A percentile compares a stretch with the other conserved stretches of the same genome.
Evolutionary conservation across 2,888 invertebrate species (phyloP).

Genomic region (Neria commutata): DNA sequence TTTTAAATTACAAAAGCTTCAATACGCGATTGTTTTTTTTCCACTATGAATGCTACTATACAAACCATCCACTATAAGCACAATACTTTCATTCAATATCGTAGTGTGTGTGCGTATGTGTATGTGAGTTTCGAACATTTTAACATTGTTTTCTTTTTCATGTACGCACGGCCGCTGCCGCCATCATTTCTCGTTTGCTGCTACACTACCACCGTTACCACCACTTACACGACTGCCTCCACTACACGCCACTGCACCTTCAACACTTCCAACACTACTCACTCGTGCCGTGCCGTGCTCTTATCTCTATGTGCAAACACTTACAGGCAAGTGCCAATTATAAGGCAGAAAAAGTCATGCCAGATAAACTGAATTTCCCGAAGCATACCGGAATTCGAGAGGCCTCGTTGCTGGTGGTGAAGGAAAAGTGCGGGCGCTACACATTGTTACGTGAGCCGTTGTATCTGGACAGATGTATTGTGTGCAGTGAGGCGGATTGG

Average conservation of each 20-base stretch:
- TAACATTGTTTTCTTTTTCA: conserved; percentile 18
- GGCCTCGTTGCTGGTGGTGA: conserved; percentile 84
- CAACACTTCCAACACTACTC: background rate
- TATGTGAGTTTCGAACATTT: conserved; percentile 17
- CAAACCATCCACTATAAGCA: conserved; percentile 45
- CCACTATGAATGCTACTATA: conserved; percentile 3
- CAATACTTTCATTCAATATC: conserved; percentile 17
- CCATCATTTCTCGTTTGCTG: conserved; percentile 27
- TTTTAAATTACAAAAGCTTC: conserved; percentile 40
- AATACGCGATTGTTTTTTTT: conserved; percentile 42
- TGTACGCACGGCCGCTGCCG: conserved; percentile 39
- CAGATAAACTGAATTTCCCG: conserved; percentile 72
- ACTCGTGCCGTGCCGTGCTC: background rate
- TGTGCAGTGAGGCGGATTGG: conserved; percentile 84
- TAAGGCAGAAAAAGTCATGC: conserved; percentile 68
- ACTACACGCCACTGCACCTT: background rate
- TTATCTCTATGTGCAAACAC: background rate
- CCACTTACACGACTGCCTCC: conserved; percentile 10
- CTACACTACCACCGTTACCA: conserved; percentile 34
- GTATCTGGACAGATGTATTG: conserved; percentile 88
- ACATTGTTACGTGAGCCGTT: conserved; percentile 87
- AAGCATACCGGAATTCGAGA: conserved; percentile 80
- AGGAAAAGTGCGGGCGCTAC: conserved; percentile 89
- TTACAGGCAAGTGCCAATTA: conserved; percentile 74
- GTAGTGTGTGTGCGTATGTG: conserved; percentile 17